Percentiles rank a stretch among this genome's conserved stretches.
These are phyloP conservation scores for Ctenomys sociabilis DNA, from an alignment of 2,113 vertebrate genomes.

Conservation along the genomic window DNA sequence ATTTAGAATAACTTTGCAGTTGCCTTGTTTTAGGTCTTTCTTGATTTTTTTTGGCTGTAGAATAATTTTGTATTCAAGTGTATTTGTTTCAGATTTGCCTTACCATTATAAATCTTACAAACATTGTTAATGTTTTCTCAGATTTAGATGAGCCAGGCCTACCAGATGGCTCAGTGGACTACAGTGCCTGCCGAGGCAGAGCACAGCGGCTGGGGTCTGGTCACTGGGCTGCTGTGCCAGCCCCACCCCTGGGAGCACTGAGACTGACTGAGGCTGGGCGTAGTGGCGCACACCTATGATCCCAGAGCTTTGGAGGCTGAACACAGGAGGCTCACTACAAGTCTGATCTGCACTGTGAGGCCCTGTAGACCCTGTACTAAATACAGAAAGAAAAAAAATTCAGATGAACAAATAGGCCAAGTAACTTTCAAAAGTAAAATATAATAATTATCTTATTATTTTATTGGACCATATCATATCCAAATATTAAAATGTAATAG, in stretches of 20 bases:
- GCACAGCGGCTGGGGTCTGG: too few species aligned
- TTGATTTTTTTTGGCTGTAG: not conserved
- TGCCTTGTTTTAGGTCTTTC: too few species aligned
- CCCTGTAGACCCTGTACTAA: too few species aligned
- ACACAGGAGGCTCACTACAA: too few species aligned
- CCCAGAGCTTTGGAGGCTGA: too few species aligned
- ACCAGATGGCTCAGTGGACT: too few species aligned
- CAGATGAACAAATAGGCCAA: not conserved
- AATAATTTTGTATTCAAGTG: slow-evolving; percentile 11
- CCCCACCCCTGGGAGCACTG: too few species aligned
- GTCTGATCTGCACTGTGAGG: too few species aligned
- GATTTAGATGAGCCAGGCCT: not conserved
- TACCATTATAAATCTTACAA: not conserved
- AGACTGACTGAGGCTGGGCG: too few species aligned
- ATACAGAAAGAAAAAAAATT: not conserved
- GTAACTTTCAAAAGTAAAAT: slow-evolving; percentile 20
- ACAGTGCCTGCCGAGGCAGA: too few species aligned
- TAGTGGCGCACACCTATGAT: too few species aligned
- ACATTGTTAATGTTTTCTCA: not conserved
- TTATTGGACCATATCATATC: not conserved
- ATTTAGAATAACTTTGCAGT: not conserved
- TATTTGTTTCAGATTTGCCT: not conserved
- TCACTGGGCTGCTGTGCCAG: too few species aligned
- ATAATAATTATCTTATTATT: not conserved
- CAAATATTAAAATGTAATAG: slow-evolving; percentile 35